These are phyloP conservation scores for Mus spretus DNA, from an alignment of 2,797 vertebrate species.

Conservation along the genomic window DNA sequence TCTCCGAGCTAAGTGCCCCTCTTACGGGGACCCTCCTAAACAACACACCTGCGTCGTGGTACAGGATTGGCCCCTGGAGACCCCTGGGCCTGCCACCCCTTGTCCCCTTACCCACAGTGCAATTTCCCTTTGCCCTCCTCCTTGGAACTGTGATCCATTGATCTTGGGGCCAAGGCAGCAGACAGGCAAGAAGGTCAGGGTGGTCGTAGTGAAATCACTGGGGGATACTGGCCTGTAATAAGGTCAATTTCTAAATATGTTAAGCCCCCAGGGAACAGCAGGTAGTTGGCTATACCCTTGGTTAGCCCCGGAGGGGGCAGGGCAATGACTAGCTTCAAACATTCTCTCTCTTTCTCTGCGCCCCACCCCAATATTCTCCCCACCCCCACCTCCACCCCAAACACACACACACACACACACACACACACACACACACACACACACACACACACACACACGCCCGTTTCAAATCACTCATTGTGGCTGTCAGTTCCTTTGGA, in stretches of 20 bases:
- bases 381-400: too few species aligned
- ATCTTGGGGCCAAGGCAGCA: neutral
- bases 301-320: too few species aligned
- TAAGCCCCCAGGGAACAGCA: neutral
- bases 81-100: neutral
- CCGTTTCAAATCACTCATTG: neutral
- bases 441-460: too few species aligned
- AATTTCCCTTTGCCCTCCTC: neutral
- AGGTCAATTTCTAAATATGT: neutral
- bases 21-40: too few species aligned
- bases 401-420: too few species aligned
- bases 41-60: neutral
- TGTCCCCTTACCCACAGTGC: neutral
- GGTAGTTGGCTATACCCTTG: neutral
- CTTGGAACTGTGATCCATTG: neutral
- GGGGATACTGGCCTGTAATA: neutral
- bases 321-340: neutral
- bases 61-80: neutral
- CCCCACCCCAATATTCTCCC: neutral
- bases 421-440: too few species aligned
- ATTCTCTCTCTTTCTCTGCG: too few species aligned
- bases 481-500: neutral
- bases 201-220: accelerated
- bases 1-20: too few species aligned
- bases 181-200: neutral